Evolutionary conservation across 2,888 invertebrate species (phyloP).

Genomic region (Resseliella maxima): DNA sequence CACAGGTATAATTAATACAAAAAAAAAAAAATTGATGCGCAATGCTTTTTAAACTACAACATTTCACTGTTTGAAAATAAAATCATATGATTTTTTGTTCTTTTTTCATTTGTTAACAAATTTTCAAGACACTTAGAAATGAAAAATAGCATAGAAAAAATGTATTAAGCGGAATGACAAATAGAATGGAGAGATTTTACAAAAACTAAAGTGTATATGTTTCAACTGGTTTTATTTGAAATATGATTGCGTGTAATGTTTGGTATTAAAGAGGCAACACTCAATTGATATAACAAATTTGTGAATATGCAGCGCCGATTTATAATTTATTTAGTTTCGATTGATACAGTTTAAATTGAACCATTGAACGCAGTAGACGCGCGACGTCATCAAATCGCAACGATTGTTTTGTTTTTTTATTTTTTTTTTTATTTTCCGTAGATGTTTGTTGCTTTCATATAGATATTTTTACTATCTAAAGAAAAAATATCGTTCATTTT

Average conservation of each 20-base stretch:
- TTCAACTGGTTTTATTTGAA: background rate
- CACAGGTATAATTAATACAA: too few species aligned
- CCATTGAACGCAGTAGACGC: background rate
- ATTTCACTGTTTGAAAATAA: too few species aligned
- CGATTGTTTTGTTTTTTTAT: background rate
- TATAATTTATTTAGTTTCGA: background rate
- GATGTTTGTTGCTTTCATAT: background rate
- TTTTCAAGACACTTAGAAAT: too few species aligned
- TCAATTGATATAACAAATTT: background rate
- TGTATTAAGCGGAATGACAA: background rate
- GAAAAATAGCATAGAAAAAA: background rate
- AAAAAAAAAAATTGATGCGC: too few species aligned
- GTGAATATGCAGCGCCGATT: background rate
- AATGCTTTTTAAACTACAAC: too few species aligned
- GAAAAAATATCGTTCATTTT: background rate
- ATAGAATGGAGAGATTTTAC: background rate
- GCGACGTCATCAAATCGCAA: background rate
- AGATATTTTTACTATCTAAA: background rate
- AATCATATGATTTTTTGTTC: too few species aligned
- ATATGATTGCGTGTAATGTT: background rate
- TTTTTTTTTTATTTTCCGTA: background rate
- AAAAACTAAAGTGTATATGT: background rate
- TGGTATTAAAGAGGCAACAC: background rate
- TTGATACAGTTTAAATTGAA: slow-evolving; percentile 25
- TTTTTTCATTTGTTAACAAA: too few species aligned